phyloP scores from a whole-genome alignment of 1,140 invertebrate species.

The Eumeta japonica region DNA sequence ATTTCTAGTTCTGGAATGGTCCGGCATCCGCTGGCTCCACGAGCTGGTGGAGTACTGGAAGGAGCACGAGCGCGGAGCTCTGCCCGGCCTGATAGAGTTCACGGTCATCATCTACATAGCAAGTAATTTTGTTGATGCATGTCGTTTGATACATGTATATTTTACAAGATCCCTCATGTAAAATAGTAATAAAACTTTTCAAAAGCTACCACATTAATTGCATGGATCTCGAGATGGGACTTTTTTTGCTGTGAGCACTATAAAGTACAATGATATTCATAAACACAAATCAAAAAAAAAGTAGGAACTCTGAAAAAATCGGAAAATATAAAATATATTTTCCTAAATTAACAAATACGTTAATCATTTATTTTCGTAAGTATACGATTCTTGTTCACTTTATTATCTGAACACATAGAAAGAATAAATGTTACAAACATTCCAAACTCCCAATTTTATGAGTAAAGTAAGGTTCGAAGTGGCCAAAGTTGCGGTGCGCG shows the following conservation, averaged over 20 bases:
- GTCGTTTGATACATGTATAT: background rate
- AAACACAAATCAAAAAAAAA: background rate
- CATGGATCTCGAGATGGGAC: too few relatives aligned
- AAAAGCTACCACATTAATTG: too few relatives aligned
- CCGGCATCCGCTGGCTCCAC: slow-evolving; percentile 72
- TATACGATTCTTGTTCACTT: too few relatives aligned
- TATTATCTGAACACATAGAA: too few relatives aligned
- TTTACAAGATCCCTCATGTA: background rate
- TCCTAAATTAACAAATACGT: too few relatives aligned
- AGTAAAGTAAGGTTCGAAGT: too few relatives aligned
- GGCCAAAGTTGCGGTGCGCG: too few relatives aligned
- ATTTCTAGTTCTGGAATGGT: slow-evolving; percentile 73
- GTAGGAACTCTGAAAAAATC: background rate
- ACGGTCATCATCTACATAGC: slow-evolving; percentile 80
- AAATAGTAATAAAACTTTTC: background rate
- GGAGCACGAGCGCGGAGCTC: slow-evolving; percentile 74
- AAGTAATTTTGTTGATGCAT: slow-evolving; percentile 61
- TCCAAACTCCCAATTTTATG: too few relatives aligned
- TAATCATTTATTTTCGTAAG: too few relatives aligned
- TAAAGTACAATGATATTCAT: background rate
- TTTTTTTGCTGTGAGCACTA: background rate
- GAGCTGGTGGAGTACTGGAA: slow-evolving; percentile 63
- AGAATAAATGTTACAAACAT: too few relatives aligned
- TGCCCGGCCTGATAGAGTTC: slow-evolving; percentile 83
- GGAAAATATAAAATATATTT: too few relatives aligned